Evolutionary conservation across 64 coral and sea anemone species (phyloP).

Genomic region (Porites australiensis): DNA sequence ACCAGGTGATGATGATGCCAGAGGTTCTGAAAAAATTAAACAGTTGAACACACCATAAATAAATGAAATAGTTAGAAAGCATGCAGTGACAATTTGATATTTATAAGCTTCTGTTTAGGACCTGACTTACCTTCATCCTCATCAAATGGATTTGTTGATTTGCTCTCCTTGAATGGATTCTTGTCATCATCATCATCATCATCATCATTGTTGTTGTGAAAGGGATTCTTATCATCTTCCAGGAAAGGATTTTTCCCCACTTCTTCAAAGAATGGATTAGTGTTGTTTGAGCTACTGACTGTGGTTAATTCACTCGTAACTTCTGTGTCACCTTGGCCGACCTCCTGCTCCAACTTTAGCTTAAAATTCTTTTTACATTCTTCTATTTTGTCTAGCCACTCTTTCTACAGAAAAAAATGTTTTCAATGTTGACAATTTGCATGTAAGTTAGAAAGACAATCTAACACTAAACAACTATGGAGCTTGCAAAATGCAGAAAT

Average conservation of each 20-base stretch:
- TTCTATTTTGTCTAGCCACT: conserved; percentile 90
- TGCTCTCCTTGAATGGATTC: conserved; percentile 79
- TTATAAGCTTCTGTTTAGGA: no score
- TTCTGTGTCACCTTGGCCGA: conserved; percentile 35
- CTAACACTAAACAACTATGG: no score
- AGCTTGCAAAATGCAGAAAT: no score
- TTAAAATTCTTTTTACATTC: conserved; percentile 96
- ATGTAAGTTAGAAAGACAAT: no score
- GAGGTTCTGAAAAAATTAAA: background rate
- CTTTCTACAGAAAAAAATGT: conserved; percentile 70
- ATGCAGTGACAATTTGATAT: no score
- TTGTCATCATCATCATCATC: conserved; percentile 52
- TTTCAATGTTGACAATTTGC: no score
- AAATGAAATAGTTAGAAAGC: no score
- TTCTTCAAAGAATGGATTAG: conserved; percentile 19
- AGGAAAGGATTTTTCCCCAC: conserved; percentile 52
- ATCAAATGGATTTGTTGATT: conserved; percentile 65
- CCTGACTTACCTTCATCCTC: conserved; percentile 57
- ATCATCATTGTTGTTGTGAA: conserved; percentile 14
- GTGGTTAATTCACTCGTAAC: background rate
- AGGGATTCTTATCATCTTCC: conserved; percentile 61
- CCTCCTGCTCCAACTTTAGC: conserved; percentile 91
- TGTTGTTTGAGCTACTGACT: background rate
- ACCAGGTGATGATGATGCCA: conserved; percentile 34
- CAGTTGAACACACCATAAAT: background rate